phyloP scores from a whole-genome alignment of 2,797 vertebrate genomes.

The Saguinus oedipus region DNA sequence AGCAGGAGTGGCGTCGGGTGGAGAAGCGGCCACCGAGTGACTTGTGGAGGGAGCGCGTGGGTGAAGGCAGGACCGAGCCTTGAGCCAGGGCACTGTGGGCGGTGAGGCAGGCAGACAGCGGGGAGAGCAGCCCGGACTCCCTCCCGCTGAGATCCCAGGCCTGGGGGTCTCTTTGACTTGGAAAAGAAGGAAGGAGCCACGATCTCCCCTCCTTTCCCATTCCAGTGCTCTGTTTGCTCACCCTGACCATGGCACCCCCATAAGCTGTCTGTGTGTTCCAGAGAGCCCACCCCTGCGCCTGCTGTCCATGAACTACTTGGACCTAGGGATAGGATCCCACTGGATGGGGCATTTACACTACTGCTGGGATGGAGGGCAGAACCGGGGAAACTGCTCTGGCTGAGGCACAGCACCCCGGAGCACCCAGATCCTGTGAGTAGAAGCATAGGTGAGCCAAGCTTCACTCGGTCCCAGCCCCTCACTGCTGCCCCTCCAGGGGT shows the following conservation, averaged over 20 bases:
- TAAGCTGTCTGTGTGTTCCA: rapidly evolving
- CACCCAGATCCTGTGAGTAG: neutral
- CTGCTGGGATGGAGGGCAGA: neutral
- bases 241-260: neutral
- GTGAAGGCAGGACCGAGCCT: too few relatives aligned
- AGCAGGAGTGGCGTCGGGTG: neutral
- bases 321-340: neutral
- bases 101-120: neutral
- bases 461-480: neutral
- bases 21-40: neutral
- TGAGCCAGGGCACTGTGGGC: too few relatives aligned
- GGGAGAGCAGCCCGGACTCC: neutral
- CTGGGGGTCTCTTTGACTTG: neutral
- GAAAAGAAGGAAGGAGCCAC: neutral
- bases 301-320: neutral
- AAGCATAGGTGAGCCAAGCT: neutral
- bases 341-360: neutral
- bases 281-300: neutral
- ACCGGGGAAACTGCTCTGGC: neutral
- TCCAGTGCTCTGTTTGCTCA: neutral
- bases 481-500: neutral
- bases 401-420: neutral
- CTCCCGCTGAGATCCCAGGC: neutral
- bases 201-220: rapidly evolving
- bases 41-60: too few relatives aligned